Conservation (phyloP, 2,888 invertebrate species). For the Aleiodes leptofemur region DNA sequence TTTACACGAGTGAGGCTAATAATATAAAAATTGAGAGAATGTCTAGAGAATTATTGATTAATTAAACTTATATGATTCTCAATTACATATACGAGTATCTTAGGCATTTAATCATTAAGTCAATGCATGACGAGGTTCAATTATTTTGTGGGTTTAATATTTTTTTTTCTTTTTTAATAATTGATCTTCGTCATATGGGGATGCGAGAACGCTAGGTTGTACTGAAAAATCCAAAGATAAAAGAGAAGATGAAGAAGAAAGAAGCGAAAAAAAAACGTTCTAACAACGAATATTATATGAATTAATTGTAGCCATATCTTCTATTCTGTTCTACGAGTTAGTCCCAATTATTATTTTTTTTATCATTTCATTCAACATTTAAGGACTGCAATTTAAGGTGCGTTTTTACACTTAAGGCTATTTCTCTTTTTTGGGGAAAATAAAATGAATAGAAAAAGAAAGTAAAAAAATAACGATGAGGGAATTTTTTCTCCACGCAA, state of each 20-base stretch:
- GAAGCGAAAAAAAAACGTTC: constrained; percentile 38
- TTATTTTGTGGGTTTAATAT: not conserved
- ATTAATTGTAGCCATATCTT: constrained; percentile 51
- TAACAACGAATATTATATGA: constrained; percentile 50
- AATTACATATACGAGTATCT: constrained; percentile 13
- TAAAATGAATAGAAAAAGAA: not conserved
- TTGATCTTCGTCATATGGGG: constrained; percentile 24
- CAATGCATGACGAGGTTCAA: constrained; percentile 38
- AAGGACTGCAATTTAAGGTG: constrained; percentile 52
- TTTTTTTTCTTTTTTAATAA: not conserved
- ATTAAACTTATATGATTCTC: constrained; percentile 27
- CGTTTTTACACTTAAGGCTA: constrained; percentile 48
- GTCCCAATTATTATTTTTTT: constrained; percentile 36
- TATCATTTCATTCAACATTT: constrained; percentile 37
- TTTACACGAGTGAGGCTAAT: constrained; percentile 15
- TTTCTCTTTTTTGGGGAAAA: constrained; percentile 22
- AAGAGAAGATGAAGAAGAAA: not conserved
- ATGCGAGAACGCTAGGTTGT: constrained; percentile 48
- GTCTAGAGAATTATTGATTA: constrained; percentile 10
- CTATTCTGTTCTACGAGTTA: constrained; percentile 49
- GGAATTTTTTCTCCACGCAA: constrained; percentile 9
- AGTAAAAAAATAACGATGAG: no score
- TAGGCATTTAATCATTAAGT: constrained; percentile 22
- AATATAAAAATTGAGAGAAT: constrained; percentile 1
- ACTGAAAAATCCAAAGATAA: constrained; percentile 54